Evolutionary conservation across 2,888 invertebrate species (phyloP), one percentile per base, ranked within the genome.

Genomic region (Epinotia nisella): DNA sequence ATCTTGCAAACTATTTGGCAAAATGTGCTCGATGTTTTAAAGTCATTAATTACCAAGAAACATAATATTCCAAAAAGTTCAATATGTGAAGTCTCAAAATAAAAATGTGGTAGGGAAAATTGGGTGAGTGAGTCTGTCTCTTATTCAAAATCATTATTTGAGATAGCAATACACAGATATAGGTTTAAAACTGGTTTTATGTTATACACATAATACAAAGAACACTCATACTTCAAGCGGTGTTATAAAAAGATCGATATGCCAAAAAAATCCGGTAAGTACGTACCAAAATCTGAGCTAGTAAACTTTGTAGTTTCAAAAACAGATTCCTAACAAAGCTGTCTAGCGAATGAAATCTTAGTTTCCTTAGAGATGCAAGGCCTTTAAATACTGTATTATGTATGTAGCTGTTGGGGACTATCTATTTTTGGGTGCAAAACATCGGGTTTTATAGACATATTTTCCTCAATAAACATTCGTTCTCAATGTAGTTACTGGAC

Each of bases 401-500:
- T 72, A 45, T 39, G 41, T 61, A 45, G 49, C 15, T 61, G 55
- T 35, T 49, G 1, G 29, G 29, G 41, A 67, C 19, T 13, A 55
- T 72, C 75, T 76, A 76, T 74, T 76, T 74, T 76, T 72, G 71
- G 75, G 39, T 51, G 19, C 56, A 72, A 74, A 76, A 69, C 69
- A 71, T 71, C 68, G 68, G 71, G 55, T 49, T 61, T 35, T 58
- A 62, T 15, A 55, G 21, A 53, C 35, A 10, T 35, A 17, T 35
- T 73, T 58, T 65, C 21, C 13, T 13, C 35, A 3, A 70, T 41
- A 21, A 17, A 15, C 24, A 21, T 21, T 39, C 11, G 49, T 35
- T 56, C 11, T 41, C 2, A 13, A n/a, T 29, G 56, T n/a, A 17
- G 49, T 24, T 39, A 39, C 0, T 2, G 19, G 3, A 15, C 9